Evolutionary conservation across 2,888 invertebrate species (phyloP), one percentile per base, ranked within the genome.

Genomic region (Rhabditophanes sp.): DNA sequence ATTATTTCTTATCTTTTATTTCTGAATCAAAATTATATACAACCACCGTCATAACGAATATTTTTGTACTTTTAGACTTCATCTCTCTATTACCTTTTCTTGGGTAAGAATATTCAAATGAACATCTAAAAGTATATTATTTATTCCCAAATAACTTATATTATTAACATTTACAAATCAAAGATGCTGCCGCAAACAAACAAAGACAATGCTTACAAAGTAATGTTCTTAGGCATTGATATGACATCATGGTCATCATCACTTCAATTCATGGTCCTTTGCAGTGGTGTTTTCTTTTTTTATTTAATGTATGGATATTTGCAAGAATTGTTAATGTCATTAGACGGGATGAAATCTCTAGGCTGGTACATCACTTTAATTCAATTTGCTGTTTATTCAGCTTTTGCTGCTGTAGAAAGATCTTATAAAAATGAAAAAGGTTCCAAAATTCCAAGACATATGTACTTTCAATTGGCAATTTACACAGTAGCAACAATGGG

Each of bases 401-500:
- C 76, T 17, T 80, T 88, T 65, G 82, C 82, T 36, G 73, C 78
- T 44, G 64, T 77, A 27, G 88, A 90, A 69, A 74, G 75, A 39
- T 64, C 30, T 14, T 19, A 51, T 11, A 46, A 43, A 62, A 69
- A 73, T 58, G 74, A 77, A 39, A 73, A 72, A 12, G 19, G 8
- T 25, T 18, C 34, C 71, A 82, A 82, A 67, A 83, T 88, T 46
- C 84, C 88, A 4, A 56, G 83, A 50, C 73, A 70, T 53, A 79
- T 77, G 0, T 90, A 90, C 66, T 71, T 76, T 29, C 64, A 84
- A 25, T 68, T 90, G 42, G 87, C 87, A 25, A 73, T 80, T 1
- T 69, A 88, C 29, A 87, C 88, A 0, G 73, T 90, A 11, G 84
- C 83, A 3, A 90, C 90, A 2, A 90, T 93, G 84, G 83, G 87